Conservation (phyloP, 1,140 invertebrate genomes). For the Trialeurodes vaporariorum region DNA sequence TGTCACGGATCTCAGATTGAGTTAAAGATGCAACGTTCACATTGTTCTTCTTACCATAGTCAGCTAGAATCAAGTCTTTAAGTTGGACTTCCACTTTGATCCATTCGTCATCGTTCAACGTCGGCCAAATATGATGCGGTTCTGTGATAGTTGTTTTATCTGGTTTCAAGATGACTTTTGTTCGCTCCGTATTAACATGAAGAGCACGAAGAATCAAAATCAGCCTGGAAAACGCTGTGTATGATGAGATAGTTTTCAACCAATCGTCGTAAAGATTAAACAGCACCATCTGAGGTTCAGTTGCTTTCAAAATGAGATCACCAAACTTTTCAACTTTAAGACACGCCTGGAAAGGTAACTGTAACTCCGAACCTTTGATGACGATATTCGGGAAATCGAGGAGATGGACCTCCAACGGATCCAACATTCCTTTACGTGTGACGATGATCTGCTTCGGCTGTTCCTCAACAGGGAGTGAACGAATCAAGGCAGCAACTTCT, state of each 20-base stretch:
- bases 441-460: conserved; percentile 99
- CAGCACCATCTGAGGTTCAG: conserved; percentile 98
- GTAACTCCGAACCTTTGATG: conserved; percentile 95
- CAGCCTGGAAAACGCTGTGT: conserved; percentile 92
- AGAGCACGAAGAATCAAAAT: conserved; percentile 93
- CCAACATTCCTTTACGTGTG: conserved; percentile 97
- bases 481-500: conserved; percentile 98
- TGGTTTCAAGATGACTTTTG: conserved; percentile 92
- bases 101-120: conserved; percentile 95
- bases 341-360: conserved; percentile 98
- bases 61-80: conserved; percentile 96
- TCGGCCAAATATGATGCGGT: conserved; percentile 99
- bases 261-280: conserved; percentile 99
- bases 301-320: conserved; percentile 96
- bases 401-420: conserved; percentile 97
- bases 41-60: conserved; percentile 99
- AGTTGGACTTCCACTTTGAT: conserved; percentile 97
- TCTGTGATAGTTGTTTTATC: conserved; percentile 99
- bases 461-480: conserved; percentile 97
- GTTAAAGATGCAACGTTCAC: conserved; percentile 98
- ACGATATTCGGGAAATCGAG: conserved; percentile 99
- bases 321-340: conserved; percentile 99
- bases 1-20: conserved; percentile 97
- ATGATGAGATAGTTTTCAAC: conserved; percentile 93
- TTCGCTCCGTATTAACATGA: conserved; percentile 98